These are phyloP conservation scores for Tyrannus savana DNA, from an alignment of 2,113 vertebrate genomes.

Conservation along the genomic window DNA sequence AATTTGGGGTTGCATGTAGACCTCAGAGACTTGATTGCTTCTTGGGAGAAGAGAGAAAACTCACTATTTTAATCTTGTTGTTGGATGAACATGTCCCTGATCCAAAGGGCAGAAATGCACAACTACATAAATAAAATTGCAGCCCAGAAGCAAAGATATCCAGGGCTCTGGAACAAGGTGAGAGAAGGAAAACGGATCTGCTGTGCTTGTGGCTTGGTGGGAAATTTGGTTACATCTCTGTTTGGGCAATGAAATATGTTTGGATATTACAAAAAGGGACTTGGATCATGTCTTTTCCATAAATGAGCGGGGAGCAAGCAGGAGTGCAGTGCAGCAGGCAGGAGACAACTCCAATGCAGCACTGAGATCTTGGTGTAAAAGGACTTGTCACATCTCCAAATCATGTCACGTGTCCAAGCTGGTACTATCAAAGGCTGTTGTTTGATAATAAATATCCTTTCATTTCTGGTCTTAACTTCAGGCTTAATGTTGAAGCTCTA, in stretches of 20 bases:
- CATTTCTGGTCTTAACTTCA: constrained; percentile 15
- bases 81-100: background rate
- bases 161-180: background rate
- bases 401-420: background rate
- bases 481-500: background rate
- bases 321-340: background rate
- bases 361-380: background rate
- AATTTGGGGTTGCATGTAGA: constrained; percentile 13
- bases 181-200: background rate
- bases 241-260: background rate
- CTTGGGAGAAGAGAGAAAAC: constrained; percentile 10
- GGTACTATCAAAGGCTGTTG: background rate
- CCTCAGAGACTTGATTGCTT: constrained; percentile 16
- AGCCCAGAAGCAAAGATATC: background rate
- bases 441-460: constrained; percentile 49
- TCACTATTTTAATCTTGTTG: constrained; percentile 3
- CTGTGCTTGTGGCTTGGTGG: background rate
- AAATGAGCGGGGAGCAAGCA: background rate
- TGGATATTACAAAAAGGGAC: background rate
- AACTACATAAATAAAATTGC: background rate
- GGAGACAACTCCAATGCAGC: background rate
- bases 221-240: background rate
- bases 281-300: background rate
- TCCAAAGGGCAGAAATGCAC: background rate
- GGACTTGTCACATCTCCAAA: background rate